Base-by-base conservation (phyloP, 23 tunicate genomes). In the Halocynthia aurantium region DNA sequence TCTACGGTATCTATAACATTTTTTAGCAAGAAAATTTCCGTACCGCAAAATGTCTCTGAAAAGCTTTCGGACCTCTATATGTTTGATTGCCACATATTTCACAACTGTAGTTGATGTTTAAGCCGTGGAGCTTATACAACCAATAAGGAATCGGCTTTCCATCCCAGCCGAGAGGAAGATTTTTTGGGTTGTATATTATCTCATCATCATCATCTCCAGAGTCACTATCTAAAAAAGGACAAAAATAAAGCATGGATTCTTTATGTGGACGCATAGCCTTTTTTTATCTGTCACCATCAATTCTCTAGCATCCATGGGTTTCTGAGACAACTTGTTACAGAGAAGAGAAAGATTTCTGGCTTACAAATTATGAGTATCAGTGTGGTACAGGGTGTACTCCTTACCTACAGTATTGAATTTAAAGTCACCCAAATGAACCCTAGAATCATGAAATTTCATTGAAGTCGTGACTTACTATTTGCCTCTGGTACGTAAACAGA, bases 141-240 rank as follows among this genome's bases (percentile, higher is more conserved):
- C 99, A 94, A 68, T 94, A 94, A 6, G 99, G 99, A 71, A 94
- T 94, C 5, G 99, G 99, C 69, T 94, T 94, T n/a, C 99, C 99
- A 57, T 94, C 99, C 99, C 99, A 94, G 15, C 99, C 99, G 0
- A 94, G 87, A 53, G 99, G 99, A 7, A 94, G 78, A 64, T 94
- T 94, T 73, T 94, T 94, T 0, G 99, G 99, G 55, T 94, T 94
- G 81, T 94, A 94, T 61, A 94, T 94, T 15, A 94, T 82, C 65
- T 94, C 99, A 74, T 94, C 95, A 53, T 94, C 99, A 52, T 94
- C 99, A 55, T 93, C 98, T 50, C 93, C 99, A 56, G 85, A 80
- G 55, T 94, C 99, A 69, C 87, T 84, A 52, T 94, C 97, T 73
- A 55, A 8, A 9, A 76, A 50, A 52, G 1, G 44, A 31, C 44